Percentiles rank a stretch among this genome's conserved stretches.
Conservation (phyloP, 2,113 vertebrate species). For the Scatophagus argus region DNA sequence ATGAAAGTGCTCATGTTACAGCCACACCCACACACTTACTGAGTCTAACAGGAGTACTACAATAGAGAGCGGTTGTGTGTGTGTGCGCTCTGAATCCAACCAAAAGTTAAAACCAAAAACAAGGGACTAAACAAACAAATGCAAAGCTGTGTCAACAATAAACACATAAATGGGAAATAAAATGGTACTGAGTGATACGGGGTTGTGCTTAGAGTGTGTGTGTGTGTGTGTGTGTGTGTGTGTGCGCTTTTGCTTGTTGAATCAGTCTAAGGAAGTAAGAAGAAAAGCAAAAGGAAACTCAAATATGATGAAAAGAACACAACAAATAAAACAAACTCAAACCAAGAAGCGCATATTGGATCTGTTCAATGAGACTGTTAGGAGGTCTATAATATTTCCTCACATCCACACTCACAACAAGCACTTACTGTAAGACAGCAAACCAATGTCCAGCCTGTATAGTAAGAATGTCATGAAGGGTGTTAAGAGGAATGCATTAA, state of each 20-base stretch:
- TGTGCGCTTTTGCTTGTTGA: neutral
- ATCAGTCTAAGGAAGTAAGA: neutral
- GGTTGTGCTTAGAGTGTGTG: too few species aligned
- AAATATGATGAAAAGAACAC: neutral
- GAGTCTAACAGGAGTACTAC: conserved; percentile 9
- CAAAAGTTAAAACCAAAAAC: conserved; percentile 31
- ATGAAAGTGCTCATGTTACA: conserved; percentile 24
- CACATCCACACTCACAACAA: neutral
- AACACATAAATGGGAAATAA: conserved; percentile 14
- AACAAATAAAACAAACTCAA: conserved; percentile 1
- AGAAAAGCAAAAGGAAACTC: conserved; percentile 3
- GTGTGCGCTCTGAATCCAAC: conserved; percentile 10
- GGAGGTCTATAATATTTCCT: neutral
- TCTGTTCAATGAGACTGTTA: conserved; percentile 2
- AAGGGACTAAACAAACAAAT: conserved; percentile 10
- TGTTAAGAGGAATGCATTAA: neutral
- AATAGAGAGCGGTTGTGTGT: conserved; percentile 26
- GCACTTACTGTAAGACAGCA: neutral
- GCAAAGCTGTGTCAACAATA: conserved; percentile 8
- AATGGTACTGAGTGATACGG: neutral
- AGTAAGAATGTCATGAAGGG: neutral
- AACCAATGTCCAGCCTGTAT: neutral
- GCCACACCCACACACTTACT: conserved; percentile 24
- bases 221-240: neutral
- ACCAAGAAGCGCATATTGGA: neutral